Base-by-base conservation (phyloP, 2,113 vertebrate species). In the Procapra przewalskii region DNA sequence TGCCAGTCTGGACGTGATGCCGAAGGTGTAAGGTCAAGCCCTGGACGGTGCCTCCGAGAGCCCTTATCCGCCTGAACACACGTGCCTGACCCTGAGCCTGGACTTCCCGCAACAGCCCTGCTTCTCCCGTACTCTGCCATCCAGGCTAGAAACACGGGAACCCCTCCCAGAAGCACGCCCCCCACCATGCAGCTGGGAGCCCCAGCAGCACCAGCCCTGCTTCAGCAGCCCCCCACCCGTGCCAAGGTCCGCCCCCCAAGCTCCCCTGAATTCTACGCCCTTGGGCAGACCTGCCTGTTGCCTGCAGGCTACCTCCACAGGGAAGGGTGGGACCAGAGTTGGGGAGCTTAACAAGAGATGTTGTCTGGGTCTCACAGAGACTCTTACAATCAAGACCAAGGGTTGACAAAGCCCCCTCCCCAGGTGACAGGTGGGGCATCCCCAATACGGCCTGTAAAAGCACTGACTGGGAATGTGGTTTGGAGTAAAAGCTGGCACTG, bases 391-490 rank as follows among this genome's bases (percentile, higher is more conserved):
- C 45, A 23, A 79, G 36, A 88, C 67, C 1, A 21, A 88, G 29
- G 14, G 52, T 5, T 29, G 54, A 43, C 77, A 29, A 64, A 21
- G 3, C 15, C 16, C 31, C 43, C 19, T 17, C 43, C 27, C 64
- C 81, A 43, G 55, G n/a, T 45, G 48, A 40, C 48, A n/a, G 45
- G 9, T 15, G 33, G 25, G 31, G 62, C 45, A 54, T 5, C 71
- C n/a, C 59, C 27, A 6, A 15, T 25, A 6, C 0, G 0, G 10
- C 45, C 27, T 4, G 2, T 8, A 54, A 13, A 36, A 27, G 59
- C 40, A 19, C 3, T 9, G 7, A 0, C 0, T 7, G n/a, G 40
- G 12, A 5, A 7, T 6, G 36, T 0, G 19, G 17, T 23, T 12
- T 7, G 6, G 48, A 84, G 7, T 16, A 7, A 59, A 81, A 45